These are phyloP conservation scores for Congeria kusceri DNA, from an alignment of 2,888 invertebrate genomes.

Conservation along the genomic window DNA sequence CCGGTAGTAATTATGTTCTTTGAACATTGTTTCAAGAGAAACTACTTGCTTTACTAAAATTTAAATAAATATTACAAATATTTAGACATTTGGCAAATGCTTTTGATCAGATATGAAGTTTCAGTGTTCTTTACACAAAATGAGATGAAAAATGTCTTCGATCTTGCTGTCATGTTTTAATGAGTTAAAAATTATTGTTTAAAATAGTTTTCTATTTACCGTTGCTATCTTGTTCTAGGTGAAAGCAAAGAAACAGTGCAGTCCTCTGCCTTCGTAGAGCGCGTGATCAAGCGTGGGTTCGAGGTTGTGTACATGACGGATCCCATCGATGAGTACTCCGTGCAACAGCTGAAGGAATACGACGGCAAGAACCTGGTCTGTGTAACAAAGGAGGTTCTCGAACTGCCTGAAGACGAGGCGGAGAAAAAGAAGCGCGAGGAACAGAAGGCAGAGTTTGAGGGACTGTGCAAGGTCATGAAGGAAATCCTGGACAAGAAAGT, in stretches of 20 bases:
- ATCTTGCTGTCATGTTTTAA: too few relatives aligned
- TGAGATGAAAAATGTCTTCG: too few relatives aligned
- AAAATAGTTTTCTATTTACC: not conserved
- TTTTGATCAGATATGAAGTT: too few relatives aligned
- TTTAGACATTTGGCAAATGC: too few relatives aligned
- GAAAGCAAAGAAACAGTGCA: conserved; percentile 95
- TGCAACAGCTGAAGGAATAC: conserved; percentile 99
- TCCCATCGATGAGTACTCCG: conserved; percentile 99
- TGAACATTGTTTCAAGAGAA: too few relatives aligned
- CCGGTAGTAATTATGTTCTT: too few relatives aligned
- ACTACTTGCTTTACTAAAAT: not conserved
- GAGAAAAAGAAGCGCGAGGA: conserved; percentile 97
- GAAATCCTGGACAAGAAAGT: conserved; percentile 99
- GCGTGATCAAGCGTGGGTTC: conserved; percentile 98
- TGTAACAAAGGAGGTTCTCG: conserved; percentile 98
- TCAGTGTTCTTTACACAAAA: too few relatives aligned
- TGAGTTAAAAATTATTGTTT: too few relatives aligned
- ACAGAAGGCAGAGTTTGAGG: conserved; percentile 91
- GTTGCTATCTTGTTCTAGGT: conserved; percentile 66
- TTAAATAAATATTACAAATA: not conserved
- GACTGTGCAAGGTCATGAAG: conserved; percentile 93
- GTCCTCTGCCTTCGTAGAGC: conserved; percentile 98
- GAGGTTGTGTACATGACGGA: conserved; percentile 99
- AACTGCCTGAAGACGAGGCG: conserved; percentile 98
- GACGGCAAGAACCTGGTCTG: conserved; percentile 97